Conservation (phyloP, 2,797 vertebrate genomes). For the Acanthornis magna region DNA sequence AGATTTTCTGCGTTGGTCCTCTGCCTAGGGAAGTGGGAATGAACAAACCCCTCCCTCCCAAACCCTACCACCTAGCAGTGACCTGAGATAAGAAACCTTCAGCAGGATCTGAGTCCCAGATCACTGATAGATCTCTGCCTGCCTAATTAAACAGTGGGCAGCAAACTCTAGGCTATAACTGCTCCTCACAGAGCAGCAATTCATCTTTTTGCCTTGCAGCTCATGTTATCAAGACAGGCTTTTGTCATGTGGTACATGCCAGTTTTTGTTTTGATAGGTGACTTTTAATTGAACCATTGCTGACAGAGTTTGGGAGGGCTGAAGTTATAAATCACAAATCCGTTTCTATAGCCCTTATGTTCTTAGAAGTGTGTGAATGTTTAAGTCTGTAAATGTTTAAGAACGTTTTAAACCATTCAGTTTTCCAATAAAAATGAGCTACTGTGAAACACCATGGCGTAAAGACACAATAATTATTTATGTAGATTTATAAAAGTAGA, state of each 20-base stretch:
- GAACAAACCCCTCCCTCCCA: neutral
- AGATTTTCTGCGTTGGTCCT: neutral
- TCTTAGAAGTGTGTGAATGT: neutral
- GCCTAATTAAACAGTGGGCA: neutral
- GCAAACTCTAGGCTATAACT: neutral
- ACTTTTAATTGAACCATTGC: conserved; percentile 32
- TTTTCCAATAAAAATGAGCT: neutral
- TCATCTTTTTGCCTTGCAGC: neutral
- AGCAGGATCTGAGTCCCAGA: neutral
- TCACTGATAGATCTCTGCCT: neutral
- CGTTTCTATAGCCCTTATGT: neutral
- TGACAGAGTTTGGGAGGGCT: neutral
- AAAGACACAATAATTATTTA: neutral
- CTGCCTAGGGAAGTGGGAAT: neutral
- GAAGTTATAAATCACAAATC: conserved; percentile 19
- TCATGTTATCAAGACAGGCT: neutral
- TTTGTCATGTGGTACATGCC: neutral
- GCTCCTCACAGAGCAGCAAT: neutral
- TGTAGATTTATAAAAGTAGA: neutral
- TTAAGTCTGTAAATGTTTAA: neutral
- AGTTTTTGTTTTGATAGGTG: conserved; percentile 32
- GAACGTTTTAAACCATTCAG: too few relatives aligned
- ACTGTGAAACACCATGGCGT: neutral
- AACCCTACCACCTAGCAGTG: neutral
- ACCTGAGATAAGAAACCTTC: neutral